Percentiles rank a stretch among this genome's conserved stretches.
phyloP scores from a whole-genome alignment of 2,113 vertebrate genomes.

The Strix aluco region DNA sequence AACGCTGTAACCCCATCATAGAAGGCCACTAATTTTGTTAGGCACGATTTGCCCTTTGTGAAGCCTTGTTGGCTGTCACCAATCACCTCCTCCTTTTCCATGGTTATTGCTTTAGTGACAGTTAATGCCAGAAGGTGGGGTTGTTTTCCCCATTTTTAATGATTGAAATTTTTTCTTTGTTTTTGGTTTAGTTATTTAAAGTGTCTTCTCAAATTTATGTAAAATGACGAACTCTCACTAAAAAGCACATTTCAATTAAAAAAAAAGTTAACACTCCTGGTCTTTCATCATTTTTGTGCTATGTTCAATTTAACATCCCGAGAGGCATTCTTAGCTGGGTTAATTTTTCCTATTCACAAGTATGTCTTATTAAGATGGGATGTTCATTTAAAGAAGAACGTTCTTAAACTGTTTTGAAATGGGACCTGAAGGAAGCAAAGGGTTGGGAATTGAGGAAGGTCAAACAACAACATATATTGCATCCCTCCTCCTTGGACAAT shows the following conservation, averaged over 20 bases:
- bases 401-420: not conserved
- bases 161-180: fast-evolving
- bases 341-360: not conserved
- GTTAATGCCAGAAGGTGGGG: not conserved
- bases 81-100: too few species aligned
- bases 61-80: too few species aligned
- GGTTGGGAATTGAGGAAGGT: not conserved
- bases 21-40: too few species aligned
- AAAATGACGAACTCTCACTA: not conserved
- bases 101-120: not conserved
- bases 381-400: not conserved
- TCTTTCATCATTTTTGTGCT: not conserved
- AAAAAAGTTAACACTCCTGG: not conserved
- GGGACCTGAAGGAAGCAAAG: not conserved
- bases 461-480: not conserved
- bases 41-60: too few species aligned
- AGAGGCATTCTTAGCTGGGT: not conserved
- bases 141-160: not conserved
- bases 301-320: not conserved
- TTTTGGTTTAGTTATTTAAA: not conserved
- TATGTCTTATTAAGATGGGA: not conserved
- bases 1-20: too few species aligned
- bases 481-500: not conserved
- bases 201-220: not conserved
- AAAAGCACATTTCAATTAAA: not conserved